Evolutionary conservation across 2,888 invertebrate genomes (phyloP), one percentile per base, ranked within the genome.

Genomic region (Chesias legatella): DNA sequence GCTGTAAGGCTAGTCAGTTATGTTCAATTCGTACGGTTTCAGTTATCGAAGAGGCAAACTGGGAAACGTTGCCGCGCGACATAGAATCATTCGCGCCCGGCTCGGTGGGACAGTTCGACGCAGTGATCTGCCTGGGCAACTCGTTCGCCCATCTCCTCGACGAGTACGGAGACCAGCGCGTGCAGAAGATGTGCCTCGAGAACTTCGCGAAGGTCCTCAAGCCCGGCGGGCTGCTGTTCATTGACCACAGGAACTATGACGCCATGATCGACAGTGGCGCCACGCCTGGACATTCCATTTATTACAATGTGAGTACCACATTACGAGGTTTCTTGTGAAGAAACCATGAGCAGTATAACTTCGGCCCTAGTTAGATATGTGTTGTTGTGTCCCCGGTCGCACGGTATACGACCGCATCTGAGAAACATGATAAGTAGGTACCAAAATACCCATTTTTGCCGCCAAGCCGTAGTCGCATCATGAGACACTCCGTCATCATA

Each of bases 21-120:
- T 22, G n/a, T 7, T 7, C 6, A 22, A 22, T 1, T 5, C 20
- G 20, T 7, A 7, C 31, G 3, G 7, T 72, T 72, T 8, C 72
- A 97, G 96, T 94, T 10, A 96, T 97, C 63, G 95, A 97, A 73
- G 96, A 97, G 84, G 96, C 96, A 0, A 96, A 96, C 72, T 97
- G 97, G 97, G 79, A 96, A 58, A 94, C 94, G 0, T 71, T 97
- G 1, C 91, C 93, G 3, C 91, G 93, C 22, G 95, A 96, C 65
- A 90, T 96, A 20, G 82, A 90, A 33, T 60, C 82, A 1, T 83
- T 91, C 49, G 64, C 91, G 0, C 88, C 92, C 1, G 90, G 89
- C 2, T 90, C 89, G 6, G 11, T 7, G 10, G 27, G 24, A 7
- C 91, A 92, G 36, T 97, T 95, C 68, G 97, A 97, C 80, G 96